Evolutionary conservation across 2,113 vertebrate genomes (phyloP).

Genomic region (Bubo bubo): DNA sequence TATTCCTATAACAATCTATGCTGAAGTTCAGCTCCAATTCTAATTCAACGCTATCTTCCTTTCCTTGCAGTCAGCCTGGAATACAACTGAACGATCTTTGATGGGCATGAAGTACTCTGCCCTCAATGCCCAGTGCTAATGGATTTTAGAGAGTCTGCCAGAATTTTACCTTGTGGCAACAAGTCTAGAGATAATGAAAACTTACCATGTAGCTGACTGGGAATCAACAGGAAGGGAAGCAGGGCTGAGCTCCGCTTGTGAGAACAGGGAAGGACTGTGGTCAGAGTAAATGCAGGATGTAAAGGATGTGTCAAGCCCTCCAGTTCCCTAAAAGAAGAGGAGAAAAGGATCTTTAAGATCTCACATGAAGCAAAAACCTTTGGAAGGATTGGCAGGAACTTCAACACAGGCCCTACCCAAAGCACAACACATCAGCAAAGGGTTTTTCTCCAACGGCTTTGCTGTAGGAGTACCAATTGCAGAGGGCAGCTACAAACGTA

Average conservation of each 20-base stretch:
- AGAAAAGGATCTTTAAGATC: slow-evolving; percentile 2
- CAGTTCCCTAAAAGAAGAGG: slow-evolving; percentile 40
- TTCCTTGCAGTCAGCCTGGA: slow-evolving; percentile 36
- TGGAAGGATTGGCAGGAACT: background rate
- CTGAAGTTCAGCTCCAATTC: slow-evolving; percentile 62
- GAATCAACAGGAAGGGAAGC: slow-evolving; percentile 56
- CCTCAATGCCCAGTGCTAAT: slow-evolving; percentile 56
- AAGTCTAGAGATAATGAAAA: slow-evolving; percentile 56
- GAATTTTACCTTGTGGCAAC: slow-evolving; percentile 50
- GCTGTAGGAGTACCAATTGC: background rate
- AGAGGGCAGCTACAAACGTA: background rate
- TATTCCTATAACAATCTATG: slow-evolving; percentile 68
- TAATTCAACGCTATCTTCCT: slow-evolving; percentile 62
- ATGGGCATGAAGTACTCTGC: slow-evolving; percentile 47
- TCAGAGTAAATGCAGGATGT: slow-evolving; percentile 58
- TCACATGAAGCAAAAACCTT: background rate
- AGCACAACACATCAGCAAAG: background rate
- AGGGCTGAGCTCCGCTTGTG: slow-evolving; percentile 43
- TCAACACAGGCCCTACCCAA: background rate
- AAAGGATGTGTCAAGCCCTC: slow-evolving; percentile 54
- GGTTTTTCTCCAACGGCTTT: background rate
- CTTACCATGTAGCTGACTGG: slow-evolving; percentile 63
- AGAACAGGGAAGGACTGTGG: slow-evolving; percentile 41
- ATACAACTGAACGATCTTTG: slow-evolving; percentile 43
- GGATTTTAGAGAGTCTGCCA: slow-evolving; percentile 54